Conservation (phyloP, 2,797 vertebrate genomes). For the Oreonectes daqikongensis region DNA sequence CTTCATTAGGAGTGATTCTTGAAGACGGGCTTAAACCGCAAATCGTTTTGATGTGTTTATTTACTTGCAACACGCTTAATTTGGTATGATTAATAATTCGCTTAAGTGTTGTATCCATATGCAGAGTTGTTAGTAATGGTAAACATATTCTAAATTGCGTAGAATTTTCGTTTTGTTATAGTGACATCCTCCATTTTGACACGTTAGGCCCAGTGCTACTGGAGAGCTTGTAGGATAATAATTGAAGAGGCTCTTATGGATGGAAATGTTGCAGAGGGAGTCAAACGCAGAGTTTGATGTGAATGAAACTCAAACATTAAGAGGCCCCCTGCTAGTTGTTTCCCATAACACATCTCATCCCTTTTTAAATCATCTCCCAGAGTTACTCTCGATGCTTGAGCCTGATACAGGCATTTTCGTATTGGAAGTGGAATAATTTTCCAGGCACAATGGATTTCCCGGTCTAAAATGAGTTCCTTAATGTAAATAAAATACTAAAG, state of each 20-base stretch:
- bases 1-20: not conserved
- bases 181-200: constrained; percentile 37
- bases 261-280: constrained; percentile 22
- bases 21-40: not conserved
- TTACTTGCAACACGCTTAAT: not conserved
- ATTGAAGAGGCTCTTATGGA: constrained; percentile 41
- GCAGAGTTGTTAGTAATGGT: constrained; percentile 20
- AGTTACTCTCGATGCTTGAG: not conserved
- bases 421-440: constrained; percentile 13
- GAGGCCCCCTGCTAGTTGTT: constrained; percentile 10
- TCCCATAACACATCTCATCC: constrained; percentile 25
- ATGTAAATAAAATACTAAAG: not conserved
- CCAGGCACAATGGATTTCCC: not conserved
- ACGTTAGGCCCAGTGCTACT: constrained; percentile 22
- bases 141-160: constrained; percentile 12
- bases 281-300: constrained; percentile 23
- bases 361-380: constrained; percentile 35
- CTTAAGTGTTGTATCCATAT: not conserved
- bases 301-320: constrained; percentile 40
- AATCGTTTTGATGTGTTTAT: constrained; percentile 16
- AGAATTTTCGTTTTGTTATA: constrained; percentile 42
- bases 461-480: not conserved
- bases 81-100: constrained; percentile 15
- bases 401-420: constrained; percentile 4
- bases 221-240: constrained; percentile 41